A percentile compares a stretch with the other conserved stretches of the same genome.
phyloP scores from a whole-genome alignment of 1,140 invertebrate species.

The Ridgeia piscesae region DNA sequence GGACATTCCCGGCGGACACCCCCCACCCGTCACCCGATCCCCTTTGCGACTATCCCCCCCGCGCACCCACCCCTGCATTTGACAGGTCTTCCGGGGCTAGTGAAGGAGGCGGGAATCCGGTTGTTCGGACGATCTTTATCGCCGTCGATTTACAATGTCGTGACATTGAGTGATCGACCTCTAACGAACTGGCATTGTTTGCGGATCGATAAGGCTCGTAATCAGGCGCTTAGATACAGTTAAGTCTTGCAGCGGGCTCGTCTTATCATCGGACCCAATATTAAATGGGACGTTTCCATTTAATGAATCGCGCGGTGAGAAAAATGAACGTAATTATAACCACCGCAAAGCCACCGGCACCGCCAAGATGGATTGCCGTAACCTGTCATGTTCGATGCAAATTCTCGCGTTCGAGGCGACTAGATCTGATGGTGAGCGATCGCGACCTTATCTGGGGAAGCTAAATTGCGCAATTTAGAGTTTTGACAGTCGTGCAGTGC shows the following conservation, averaged over 20 bases:
- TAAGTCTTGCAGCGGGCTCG: background rate
- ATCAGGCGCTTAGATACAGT: constrained; percentile 4
- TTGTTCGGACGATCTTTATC: background rate
- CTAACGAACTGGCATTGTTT: constrained; percentile 5
- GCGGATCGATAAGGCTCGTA: background rate
- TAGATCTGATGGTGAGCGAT: background rate
- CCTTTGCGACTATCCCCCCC: background rate
- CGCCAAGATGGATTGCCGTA: background rate
- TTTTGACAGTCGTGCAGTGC: background rate
- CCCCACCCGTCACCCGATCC: too few species aligned
- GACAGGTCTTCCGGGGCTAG: background rate
- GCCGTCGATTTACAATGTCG: background rate
- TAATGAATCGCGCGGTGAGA: background rate
- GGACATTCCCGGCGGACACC: too few species aligned
- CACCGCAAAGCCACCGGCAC: background rate
- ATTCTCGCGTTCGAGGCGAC: background rate
- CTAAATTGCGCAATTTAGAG: constrained; percentile 5
- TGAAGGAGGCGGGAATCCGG: background rate
- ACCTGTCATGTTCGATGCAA: constrained; percentile 4
- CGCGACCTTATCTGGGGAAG: background rate
- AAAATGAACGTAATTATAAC: constrained; percentile 6
- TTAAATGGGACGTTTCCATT: constrained; percentile 5
- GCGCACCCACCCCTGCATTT: background rate
- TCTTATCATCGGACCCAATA: background rate
- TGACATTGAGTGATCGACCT: background rate